Conservation (phyloP, 2,888 invertebrate species). For the Mythimna impura region DNA sequence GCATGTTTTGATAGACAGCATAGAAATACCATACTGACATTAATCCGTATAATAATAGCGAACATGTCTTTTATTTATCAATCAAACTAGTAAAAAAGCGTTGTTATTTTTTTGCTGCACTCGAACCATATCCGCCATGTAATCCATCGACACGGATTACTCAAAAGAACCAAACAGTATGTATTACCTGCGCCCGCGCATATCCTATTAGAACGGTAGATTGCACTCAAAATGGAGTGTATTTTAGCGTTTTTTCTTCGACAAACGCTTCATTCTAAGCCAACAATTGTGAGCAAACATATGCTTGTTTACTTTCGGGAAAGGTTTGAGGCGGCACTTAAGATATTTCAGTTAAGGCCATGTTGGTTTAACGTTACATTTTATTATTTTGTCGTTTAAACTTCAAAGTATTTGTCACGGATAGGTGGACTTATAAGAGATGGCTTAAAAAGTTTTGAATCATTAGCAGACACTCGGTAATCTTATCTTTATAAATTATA, state of each 20-base stretch:
- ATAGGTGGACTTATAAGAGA: conserved; percentile 29
- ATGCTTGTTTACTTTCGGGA: conserved; percentile 77
- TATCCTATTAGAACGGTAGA: conserved; percentile 84
- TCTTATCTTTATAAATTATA: neutral
- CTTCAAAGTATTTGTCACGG: conserved; percentile 38
- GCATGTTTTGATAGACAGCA: conserved; percentile 18
- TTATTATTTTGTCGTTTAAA: conserved; percentile 50
- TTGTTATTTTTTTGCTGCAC: conserved; percentile 30
- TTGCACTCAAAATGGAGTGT: conserved; percentile 70
- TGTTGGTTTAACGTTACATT: conserved; percentile 53
- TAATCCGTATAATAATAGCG: conserved; percentile 40
- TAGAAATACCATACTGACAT: conserved; percentile 22
- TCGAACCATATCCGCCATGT: conserved; percentile 20
- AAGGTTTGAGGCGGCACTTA: conserved; percentile 80
- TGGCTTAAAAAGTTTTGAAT: conserved; percentile 3
- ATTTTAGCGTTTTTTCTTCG: conserved; percentile 62
- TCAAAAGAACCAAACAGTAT: conserved; percentile 66
- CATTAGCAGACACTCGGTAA: neutral
- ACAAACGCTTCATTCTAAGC: conserved; percentile 75
- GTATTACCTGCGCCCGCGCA: conserved; percentile 55
- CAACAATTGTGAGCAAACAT: conserved; percentile 79
- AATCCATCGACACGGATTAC: conserved; percentile 71
- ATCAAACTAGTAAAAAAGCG: conserved; percentile 36
- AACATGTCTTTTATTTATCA: conserved; percentile 16
- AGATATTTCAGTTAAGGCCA: conserved; percentile 69